Conservation (phyloP, 2,888 invertebrate genomes). For the Biston stratarius region DNA sequence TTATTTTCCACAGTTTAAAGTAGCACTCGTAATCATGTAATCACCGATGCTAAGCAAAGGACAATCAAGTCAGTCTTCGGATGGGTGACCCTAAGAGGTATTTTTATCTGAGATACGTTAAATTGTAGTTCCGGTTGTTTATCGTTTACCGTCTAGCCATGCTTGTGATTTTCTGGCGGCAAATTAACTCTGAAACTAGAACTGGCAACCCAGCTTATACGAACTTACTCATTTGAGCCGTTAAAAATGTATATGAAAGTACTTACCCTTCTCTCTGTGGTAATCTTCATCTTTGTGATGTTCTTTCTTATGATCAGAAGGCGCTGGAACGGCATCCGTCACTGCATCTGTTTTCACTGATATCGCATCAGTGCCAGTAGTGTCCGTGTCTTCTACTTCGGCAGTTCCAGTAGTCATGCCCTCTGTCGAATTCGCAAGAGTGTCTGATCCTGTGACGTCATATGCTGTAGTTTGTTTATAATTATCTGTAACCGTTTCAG, state of each 20-base stretch:
- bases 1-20: too few relatives aligned
- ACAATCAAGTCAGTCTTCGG: too few relatives aligned
- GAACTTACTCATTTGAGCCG: constrained; percentile 1
- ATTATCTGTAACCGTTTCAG: constrained; percentile 51
- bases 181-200: too few relatives aligned
- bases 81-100: too few relatives aligned
- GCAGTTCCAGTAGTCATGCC: constrained; percentile 26
- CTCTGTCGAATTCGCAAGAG: constrained; percentile 6
- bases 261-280: constrained; percentile 68
- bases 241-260: constrained; percentile 13
- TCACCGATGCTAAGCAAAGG: too few relatives aligned
- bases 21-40: too few relatives aligned
- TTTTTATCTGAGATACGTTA: too few relatives aligned
- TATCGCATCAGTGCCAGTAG: constrained; percentile 45
- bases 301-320: constrained; percentile 64
- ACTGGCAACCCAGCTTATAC: too few relatives aligned
- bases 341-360: constrained; percentile 46
- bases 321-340: constrained; percentile 66
- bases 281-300: constrained; percentile 57
- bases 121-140: too few relatives aligned
- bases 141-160: too few relatives aligned
- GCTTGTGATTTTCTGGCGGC: too few relatives aligned
- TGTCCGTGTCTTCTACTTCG: constrained; percentile 20
- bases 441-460: constrained; percentile 17
- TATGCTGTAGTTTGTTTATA: constrained; percentile 40